Base-by-base conservation (phyloP, 1,140 invertebrate species). In the Drosophila setifemur region DNA sequence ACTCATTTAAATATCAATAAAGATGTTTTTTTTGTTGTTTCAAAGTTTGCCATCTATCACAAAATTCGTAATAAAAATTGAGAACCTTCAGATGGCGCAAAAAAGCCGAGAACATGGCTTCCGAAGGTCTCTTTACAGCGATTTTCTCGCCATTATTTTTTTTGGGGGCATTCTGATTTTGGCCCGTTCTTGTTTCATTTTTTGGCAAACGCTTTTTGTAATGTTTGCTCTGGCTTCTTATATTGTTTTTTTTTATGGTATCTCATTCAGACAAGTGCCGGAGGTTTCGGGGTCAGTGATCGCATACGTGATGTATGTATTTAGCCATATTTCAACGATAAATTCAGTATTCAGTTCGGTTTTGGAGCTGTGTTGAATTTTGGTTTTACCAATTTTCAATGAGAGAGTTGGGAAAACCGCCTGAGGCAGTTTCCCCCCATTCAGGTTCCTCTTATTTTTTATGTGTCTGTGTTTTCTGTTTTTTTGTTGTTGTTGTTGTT, bases 271-370 rank as follows among this genome's bases (percentile, higher is more conserved):
- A 25, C 37, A 61, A 61, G 57, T 61, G 16, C 12, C 11, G 29
- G 57, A 76, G 70, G 52, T 79, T 79, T 79, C 76, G 66, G 76
- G 76, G 76, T 79, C 76, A 81, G 73, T 19, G 21, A 16, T 28
- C 23, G 29, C 8, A 61, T 63, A 64, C 60, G 61, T 66, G 61
- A 64, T 48, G 31, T 18, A 44, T 53, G n/a, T n/a, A n/a, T 52
- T 48, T 37, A 47, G 55, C 11, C 58, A 63, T 47, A 39, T 29
- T 48, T 64, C 58, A 18, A 7, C 5, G 12, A 7, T 8, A 37
- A 37, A 33, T n/a, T n/a, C n/a, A n/a, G n/a, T n/a, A n/a, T n/a
- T n/a, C n/a, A n/a, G n/a, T 47, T 63, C 21, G 26, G n/a, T 28
- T 47, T 37, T 47, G 25, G 23, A 28, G n/a, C n/a, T n/a, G n/a